phyloP scores from a whole-genome alignment of 2,888 invertebrate genomes.

The Physocephala rufipes region DNA sequence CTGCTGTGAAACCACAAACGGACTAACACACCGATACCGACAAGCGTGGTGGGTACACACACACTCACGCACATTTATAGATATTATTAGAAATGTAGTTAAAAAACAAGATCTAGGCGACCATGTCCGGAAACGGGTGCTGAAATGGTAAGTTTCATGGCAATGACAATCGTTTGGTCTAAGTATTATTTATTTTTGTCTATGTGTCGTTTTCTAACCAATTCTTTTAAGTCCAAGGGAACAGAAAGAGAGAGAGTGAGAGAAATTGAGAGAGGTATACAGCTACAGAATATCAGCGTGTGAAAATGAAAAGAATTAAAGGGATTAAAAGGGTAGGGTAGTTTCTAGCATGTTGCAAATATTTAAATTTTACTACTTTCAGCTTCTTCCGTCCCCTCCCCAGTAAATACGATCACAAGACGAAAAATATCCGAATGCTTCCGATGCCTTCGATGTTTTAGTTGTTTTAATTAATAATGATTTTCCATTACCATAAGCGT shows the following conservation, averaged over 20 bases:
- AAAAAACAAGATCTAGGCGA: not conserved
- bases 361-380: constrained; percentile 1
- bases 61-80: not conserved
- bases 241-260: too few species aligned
- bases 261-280: too few species aligned
- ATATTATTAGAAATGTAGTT: not conserved
- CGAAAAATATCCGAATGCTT: not conserved
- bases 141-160: not conserved
- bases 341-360: not conserved
- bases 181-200: too few species aligned
- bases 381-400: too few species aligned
- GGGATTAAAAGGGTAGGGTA: not conserved
- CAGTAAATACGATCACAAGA: too few species aligned
- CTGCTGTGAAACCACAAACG: constrained; percentile 17
- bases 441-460: not conserved
- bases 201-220: too few species aligned
- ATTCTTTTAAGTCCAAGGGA: too few species aligned
- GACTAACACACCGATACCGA: too few species aligned
- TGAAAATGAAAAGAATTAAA: too few species aligned
- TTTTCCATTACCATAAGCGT: not conserved
- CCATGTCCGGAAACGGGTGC: not conserved
- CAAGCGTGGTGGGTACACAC: too few species aligned
- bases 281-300: too few species aligned
- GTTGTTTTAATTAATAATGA: constrained; percentile 21
- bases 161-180: constrained; percentile 2